A percentile compares a stretch with the other conserved stretches of the same genome.
phyloP scores from a whole-genome alignment of 2,888 invertebrate species.

The Notocelia uddmanniana region DNA sequence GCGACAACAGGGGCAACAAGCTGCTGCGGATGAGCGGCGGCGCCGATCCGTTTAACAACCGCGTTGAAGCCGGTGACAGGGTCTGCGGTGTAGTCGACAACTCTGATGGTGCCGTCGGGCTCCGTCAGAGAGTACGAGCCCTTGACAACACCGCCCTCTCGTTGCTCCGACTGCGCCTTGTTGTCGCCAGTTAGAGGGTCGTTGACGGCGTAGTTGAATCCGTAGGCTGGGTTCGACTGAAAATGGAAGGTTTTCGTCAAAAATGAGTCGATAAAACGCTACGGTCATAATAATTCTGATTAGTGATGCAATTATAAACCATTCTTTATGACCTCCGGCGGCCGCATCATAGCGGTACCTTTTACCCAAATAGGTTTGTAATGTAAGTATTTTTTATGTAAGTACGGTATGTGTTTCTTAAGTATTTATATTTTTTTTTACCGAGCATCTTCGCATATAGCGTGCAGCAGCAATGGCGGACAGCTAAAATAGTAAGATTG shows the following conservation, averaged over 20 bases:
- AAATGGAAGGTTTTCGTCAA: slow-evolving; percentile 31
- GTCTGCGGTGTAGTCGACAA: slow-evolving; percentile 79
- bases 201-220: slow-evolving; percentile 81
- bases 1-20: slow-evolving; percentile 50
- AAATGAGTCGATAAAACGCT: too few relatives aligned
- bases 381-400: too few relatives aligned
- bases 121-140: slow-evolving; percentile 80
- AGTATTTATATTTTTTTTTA: too few relatives aligned
- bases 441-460: too few relatives aligned
- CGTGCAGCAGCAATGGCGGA: too few relatives aligned
- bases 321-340: too few relatives aligned
- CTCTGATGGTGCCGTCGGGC: slow-evolving; percentile 77
- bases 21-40: slow-evolving; percentile 69
- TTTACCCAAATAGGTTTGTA: too few relatives aligned
- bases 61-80: slow-evolving; percentile 78
- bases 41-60: slow-evolving; percentile 75
- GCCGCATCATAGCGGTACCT: too few relatives aligned
- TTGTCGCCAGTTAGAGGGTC: slow-evolving; percentile 80
- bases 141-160: slow-evolving; percentile 77
- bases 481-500: too few relatives aligned
- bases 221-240: slow-evolving; percentile 76
- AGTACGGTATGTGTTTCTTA: too few relatives aligned
- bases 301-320: too few relatives aligned
- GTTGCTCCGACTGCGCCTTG: slow-evolving; percentile 76
- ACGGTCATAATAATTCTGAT: too few relatives aligned